Evolutionary conservation across 1,140 invertebrate species (phyloP).

Genomic region (Panulirus ornatus): DNA sequence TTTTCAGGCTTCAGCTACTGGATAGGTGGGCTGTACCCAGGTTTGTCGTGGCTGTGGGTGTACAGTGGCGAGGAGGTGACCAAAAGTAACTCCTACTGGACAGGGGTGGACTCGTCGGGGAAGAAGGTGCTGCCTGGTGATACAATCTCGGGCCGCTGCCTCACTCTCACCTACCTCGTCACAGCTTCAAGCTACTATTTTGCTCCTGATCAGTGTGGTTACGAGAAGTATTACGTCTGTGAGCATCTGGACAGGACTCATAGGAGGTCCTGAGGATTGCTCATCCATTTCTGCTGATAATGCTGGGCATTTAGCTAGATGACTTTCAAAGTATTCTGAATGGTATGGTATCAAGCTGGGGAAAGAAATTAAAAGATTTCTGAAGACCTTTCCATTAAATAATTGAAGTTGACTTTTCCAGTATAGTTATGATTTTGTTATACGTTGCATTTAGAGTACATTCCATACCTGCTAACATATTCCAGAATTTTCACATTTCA

Average conservation of each 20-base stretch:
- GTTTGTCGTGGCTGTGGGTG: conserved; percentile 45
- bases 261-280: background rate
- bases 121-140: conserved; percentile 41
- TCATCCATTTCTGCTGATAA: too few species aligned
- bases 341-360: too few species aligned
- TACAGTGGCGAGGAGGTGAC: conserved; percentile 38
- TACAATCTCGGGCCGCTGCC: conserved; percentile 30
- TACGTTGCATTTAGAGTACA: too few species aligned
- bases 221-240: conserved; percentile 62
- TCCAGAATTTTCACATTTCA: too few species aligned
- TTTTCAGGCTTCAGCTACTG: conserved; percentile 59
- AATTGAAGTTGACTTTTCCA: too few species aligned
- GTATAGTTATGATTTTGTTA: too few species aligned
- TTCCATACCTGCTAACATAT: too few species aligned
- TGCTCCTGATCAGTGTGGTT: conserved; percentile 34
- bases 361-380: background rate
- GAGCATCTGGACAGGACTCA: conserved; percentile 14
- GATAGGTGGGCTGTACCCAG: conserved; percentile 59
- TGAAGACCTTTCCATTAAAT: background rate
- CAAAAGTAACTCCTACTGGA: conserved; percentile 39
- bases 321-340: too few species aligned
- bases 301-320: background rate
- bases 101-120: background rate
- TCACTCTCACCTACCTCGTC: conserved; percentile 32
- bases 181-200: conserved; percentile 36